phyloP scores from a whole-genome alignment of 1,140 invertebrate genomes.

The Drosophila grimshawi region DNA sequence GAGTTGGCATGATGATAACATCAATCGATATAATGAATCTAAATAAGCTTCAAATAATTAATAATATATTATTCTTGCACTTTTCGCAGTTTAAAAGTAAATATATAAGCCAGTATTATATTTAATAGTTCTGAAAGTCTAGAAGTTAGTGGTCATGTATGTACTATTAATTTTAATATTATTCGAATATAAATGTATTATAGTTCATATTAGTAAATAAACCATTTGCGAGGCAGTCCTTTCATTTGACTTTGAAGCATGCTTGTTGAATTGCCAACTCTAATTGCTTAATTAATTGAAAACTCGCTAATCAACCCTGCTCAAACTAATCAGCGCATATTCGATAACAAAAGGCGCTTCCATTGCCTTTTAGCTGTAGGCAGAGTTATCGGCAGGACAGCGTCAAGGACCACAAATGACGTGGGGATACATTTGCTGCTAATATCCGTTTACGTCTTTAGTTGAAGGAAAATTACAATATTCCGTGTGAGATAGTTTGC shows the following conservation, averaged over 20 bases:
- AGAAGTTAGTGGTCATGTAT: no score
- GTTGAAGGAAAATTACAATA: slow-evolving; percentile 76
- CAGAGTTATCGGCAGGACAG: neutral
- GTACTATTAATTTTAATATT: no score
- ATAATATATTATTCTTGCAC: neutral
- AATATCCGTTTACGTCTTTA: slow-evolving; percentile 78
- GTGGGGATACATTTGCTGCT: slow-evolving; percentile 55
- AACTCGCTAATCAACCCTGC: slow-evolving; percentile 15
- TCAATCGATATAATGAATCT: neutral
- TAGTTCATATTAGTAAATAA: neutral
- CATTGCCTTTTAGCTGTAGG: slow-evolving; percentile 17
- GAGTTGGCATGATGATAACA: slow-evolving; percentile 29
- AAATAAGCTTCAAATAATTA: neutral
- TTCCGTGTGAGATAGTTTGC: slow-evolving; percentile 69
- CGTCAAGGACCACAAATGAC: slow-evolving; percentile 13
- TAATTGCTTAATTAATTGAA: slow-evolving; percentile 31
- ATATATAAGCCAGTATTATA: no score
- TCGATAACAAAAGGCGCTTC: slow-evolving; percentile 14
- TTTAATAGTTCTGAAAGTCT: no score
- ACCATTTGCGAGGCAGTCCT: neutral
- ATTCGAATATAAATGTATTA: neutral
- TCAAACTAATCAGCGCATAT: slow-evolving; percentile 25
- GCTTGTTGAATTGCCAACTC: neutral
- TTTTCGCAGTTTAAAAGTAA: no score
- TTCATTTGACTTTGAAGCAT: no score